Evolutionary conservation across 1,140 invertebrate species (phyloP).

Genomic region (Neodiprion lecontei): DNA sequence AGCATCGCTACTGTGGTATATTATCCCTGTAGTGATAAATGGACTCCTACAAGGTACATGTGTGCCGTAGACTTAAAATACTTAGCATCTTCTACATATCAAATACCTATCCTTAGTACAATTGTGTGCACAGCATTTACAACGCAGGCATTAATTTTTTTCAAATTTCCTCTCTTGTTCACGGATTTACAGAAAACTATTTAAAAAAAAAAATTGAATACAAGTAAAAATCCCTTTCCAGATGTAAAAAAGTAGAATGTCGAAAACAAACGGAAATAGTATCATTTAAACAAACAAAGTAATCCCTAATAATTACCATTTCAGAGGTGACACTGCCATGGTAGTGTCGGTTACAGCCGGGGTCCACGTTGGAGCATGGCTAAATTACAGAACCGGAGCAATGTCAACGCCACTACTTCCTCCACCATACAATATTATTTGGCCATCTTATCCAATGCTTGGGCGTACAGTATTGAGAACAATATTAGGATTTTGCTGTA

Average conservation of each 20-base stretch:
- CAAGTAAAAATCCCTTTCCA: too few relatives aligned
- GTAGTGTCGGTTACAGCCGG: conserved; percentile 84
- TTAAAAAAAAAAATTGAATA: too few relatives aligned
- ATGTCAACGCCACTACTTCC: conserved; percentile 63
- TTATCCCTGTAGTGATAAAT: conserved; percentile 77
- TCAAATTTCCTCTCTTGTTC: too few relatives aligned
- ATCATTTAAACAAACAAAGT: not conserved
- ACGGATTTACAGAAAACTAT: too few relatives aligned
- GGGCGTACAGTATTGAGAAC: conserved; percentile 72
- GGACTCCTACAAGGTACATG: conserved; percentile 81
- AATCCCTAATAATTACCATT: conserved; percentile 38
- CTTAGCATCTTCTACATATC: too few relatives aligned
- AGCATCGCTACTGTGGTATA: conserved; percentile 74
- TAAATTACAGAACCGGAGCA: conserved; percentile 79
- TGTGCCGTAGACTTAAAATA: not conserved
- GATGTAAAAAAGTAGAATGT: too few relatives aligned
- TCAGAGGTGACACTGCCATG: conserved; percentile 85
- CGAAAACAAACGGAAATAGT: too few relatives aligned
- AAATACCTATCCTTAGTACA: too few relatives aligned
- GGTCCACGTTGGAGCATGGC: conserved; percentile 80
- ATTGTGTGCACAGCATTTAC: too few relatives aligned
- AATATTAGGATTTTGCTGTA: conserved; percentile 74
- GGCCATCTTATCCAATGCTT: conserved; percentile 77
- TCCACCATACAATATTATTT: conserved; percentile 79
- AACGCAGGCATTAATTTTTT: too few relatives aligned